phyloP scores from a whole-genome alignment of 1,140 invertebrate species.

The Rhizoglyphus robini region DNA sequence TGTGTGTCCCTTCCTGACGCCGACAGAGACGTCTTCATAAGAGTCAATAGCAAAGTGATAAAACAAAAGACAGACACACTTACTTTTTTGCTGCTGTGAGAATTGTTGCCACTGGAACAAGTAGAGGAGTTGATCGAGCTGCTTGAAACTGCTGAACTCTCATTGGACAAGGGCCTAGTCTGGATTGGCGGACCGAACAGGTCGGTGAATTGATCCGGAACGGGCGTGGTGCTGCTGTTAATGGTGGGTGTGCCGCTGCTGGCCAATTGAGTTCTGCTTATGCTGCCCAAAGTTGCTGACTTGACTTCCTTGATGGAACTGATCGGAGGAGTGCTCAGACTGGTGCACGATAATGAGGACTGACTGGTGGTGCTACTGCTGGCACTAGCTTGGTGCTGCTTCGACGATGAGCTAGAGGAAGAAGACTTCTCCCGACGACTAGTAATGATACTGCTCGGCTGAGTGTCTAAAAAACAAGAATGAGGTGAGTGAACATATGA shows the following conservation, averaged over 20 bases:
- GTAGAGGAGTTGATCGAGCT: background rate
- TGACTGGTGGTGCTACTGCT: background rate
- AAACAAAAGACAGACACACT: background rate
- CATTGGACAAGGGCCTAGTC: background rate
- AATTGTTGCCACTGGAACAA: background rate
- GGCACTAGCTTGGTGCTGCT: background rate
- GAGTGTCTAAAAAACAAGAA: no score
- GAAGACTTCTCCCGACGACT: background rate
- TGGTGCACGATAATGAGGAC: background rate
- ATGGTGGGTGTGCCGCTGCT: background rate
- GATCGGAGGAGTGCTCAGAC: background rate
- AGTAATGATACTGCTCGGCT: background rate
- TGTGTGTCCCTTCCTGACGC: no score
- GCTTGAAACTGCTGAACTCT: background rate
- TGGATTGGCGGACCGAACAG: constrained; percentile 10
- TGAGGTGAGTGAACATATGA: no score
- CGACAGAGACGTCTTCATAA: no score
- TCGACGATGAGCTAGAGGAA: background rate
- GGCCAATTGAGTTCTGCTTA: no score
- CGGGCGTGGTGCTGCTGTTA: background rate
- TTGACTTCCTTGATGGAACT: background rate
- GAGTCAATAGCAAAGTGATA: no score
- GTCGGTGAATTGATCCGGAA: background rate
- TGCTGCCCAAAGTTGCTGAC: background rate
- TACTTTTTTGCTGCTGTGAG: background rate